Conservation (phyloP, 2,113 vertebrate species). For the Lycaon pictus region DNA sequence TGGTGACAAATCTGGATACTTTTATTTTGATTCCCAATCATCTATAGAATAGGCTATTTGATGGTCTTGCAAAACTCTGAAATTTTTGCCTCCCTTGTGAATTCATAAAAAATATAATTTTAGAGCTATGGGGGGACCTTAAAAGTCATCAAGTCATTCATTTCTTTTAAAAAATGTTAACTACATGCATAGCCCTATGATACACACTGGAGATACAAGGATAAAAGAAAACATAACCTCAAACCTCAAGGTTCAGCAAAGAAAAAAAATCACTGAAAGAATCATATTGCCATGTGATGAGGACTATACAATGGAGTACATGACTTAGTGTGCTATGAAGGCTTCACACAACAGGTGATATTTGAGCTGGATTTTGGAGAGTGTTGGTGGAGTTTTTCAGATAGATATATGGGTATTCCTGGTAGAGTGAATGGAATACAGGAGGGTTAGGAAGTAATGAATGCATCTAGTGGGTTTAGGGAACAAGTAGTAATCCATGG, state of each 20-base stretch:
- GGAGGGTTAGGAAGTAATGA: neutral
- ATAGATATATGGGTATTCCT: neutral
- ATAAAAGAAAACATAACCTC: neutral
- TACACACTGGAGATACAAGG: neutral
- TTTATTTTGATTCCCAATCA: constrained; percentile 2
- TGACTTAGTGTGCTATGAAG: neutral
- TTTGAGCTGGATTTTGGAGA: neutral
- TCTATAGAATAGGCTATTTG: neutral
- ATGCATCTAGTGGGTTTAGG: neutral
- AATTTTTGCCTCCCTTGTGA: neutral
- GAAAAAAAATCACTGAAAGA: neutral
- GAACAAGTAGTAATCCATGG: neutral
- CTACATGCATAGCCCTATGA: neutral
- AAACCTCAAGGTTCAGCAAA: neutral
- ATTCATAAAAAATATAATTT: neutral
- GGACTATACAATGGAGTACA: neutral
- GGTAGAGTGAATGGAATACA: neutral
- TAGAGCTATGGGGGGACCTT: neutral
- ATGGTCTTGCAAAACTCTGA: neutral
- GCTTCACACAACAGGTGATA: neutral
- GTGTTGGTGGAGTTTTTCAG: neutral
- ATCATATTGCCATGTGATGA: neutral
- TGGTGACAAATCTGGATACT: neutral
- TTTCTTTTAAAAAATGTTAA: neutral
- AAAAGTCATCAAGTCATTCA: neutral